Evolutionary conservation across 1,140 invertebrate genomes (phyloP).

Genomic region (Saccostrea cuccullata): DNA sequence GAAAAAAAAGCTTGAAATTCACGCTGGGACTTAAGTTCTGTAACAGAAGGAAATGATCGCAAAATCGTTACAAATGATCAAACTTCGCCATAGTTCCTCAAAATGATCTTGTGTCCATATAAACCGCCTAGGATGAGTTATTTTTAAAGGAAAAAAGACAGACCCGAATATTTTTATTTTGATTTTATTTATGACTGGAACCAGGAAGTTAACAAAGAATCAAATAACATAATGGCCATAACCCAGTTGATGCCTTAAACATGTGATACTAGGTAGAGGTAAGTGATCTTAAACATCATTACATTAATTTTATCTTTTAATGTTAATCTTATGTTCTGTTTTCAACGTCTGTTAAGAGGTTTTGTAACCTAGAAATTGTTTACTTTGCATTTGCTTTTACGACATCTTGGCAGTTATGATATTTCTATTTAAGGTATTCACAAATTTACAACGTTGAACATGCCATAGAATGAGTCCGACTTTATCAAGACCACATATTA

Average conservation of each 20-base stretch:
- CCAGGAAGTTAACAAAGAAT: neutral
- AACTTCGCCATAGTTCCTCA: neutral
- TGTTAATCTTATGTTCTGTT: neutral
- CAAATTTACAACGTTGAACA: neutral
- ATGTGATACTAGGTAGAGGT: neutral
- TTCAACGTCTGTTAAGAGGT: neutral
- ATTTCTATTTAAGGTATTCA: neutral
- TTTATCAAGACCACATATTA: neutral
- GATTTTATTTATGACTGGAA: neutral
- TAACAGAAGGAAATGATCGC: neutral
- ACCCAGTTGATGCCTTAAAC: too few species aligned
- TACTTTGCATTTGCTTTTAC: neutral
- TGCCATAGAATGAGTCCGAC: neutral
- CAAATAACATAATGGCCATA: too few species aligned
- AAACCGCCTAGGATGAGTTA: neutral
- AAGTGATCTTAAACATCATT: neutral
- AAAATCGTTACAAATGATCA: neutral
- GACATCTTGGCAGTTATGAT: neutral
- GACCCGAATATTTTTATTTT: neutral
- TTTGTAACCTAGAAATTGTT: constrained; percentile 7
- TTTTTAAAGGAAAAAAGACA: neutral
- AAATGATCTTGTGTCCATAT: neutral
- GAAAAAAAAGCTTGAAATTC: neutral
- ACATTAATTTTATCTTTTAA: neutral
- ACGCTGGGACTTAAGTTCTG: neutral